Evolutionary conservation across 2,797 vertebrate species (phyloP).

Genomic region (Fistularia tabacaria): DNA sequence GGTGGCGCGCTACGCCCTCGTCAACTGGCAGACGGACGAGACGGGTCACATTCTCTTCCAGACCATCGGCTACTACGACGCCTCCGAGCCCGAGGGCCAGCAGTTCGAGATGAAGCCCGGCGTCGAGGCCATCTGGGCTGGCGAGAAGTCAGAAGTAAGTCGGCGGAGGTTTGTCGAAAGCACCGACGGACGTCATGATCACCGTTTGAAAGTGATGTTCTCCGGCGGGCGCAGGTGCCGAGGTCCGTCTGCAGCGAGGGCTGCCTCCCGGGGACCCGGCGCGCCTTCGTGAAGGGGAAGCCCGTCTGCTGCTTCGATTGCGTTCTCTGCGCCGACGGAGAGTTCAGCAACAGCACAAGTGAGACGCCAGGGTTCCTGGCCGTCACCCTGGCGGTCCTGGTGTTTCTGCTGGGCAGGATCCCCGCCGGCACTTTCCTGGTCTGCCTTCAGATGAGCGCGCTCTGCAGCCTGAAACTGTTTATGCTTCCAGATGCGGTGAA

Average conservation of each 20-base stretch:
- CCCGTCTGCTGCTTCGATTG: constrained; percentile 79
- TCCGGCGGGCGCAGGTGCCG: constrained; percentile 52
- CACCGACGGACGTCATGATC: background rate
- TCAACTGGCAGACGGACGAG: constrained; percentile 76
- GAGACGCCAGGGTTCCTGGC: constrained; percentile 61
- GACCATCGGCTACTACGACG: constrained; percentile 74
- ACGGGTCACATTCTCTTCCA: constrained; percentile 64
- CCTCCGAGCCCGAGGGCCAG: constrained; percentile 64
- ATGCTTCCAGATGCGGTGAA: constrained; percentile 78
- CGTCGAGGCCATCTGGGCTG: constrained; percentile 68
- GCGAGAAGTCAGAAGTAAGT: constrained; percentile 53
- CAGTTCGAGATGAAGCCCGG: constrained; percentile 70
- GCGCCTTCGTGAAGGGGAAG: constrained; percentile 72
- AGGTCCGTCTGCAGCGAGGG: constrained; percentile 75
- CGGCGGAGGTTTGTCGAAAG: background rate
- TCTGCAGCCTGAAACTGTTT: constrained; percentile 67
- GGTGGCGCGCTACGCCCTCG: constrained; percentile 73
- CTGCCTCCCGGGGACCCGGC: constrained; percentile 70
- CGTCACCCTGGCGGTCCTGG: constrained; percentile 53
- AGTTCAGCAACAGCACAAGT: constrained; percentile 79
- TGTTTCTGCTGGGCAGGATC: constrained; percentile 63
- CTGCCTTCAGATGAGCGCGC: constrained; percentile 53
- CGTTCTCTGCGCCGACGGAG: constrained; percentile 71
- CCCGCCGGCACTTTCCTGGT: constrained; percentile 45
- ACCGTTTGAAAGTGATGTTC: too few relatives aligned